phyloP scores from a whole-genome alignment of 2,888 invertebrate species.

The Fabriciana adippe region DNA sequence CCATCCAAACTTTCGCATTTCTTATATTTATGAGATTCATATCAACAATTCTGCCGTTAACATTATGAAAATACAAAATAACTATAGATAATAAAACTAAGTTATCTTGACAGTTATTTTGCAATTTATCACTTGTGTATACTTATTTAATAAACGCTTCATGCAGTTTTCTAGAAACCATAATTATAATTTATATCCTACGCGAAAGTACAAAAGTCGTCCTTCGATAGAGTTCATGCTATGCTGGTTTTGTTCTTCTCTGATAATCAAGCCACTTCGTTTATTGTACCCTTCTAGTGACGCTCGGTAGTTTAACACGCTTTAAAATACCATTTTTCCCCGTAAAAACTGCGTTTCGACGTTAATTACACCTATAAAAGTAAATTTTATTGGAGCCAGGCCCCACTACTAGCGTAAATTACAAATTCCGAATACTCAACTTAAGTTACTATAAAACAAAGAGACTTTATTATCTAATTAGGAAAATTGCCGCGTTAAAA shows the following conservation, averaged over 20 bases:
- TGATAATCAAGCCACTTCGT: conserved; percentile 60
- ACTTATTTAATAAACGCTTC: too few species aligned
- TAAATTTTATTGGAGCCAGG: conserved; percentile 15
- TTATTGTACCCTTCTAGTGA: conserved; percentile 59
- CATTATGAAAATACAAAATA: too few species aligned
- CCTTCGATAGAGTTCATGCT: conserved; percentile 40
- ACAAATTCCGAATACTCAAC: conserved; percentile 15
- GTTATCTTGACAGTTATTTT: too few species aligned
- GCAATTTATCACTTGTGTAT: too few species aligned
- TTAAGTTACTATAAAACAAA: conserved; percentile 16
- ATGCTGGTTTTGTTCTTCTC: conserved; percentile 47
- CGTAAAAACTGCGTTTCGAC: conserved; percentile 15
- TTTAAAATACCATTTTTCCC: conserved; percentile 20
- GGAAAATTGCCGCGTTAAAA: neutral
- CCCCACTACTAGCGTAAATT: conserved; percentile 14
- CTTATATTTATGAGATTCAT: too few species aligned
- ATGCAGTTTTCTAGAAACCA: too few species aligned
- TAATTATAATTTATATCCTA: too few species aligned
- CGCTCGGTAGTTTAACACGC: conserved; percentile 53
- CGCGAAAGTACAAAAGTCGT: neutral
- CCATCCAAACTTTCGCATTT: too few species aligned
- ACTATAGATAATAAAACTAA: too few species aligned
- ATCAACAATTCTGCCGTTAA: too few species aligned
- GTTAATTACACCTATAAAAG: conserved; percentile 22
- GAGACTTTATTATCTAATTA: conserved; percentile 15